Evolutionary conservation across 2,888 invertebrate genomes (phyloP).

Genomic region (Eulithis prunata): DNA sequence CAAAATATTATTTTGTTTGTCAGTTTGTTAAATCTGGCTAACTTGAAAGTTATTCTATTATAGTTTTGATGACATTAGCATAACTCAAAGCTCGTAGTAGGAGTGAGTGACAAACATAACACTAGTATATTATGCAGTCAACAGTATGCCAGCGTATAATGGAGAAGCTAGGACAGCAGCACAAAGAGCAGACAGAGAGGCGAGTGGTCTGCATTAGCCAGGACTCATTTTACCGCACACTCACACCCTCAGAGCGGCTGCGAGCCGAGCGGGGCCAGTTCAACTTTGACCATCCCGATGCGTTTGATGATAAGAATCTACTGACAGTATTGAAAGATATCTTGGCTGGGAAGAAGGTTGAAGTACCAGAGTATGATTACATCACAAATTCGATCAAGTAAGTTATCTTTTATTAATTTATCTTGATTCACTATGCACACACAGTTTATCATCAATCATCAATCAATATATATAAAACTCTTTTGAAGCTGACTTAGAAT

Average conservation of each 20-base stretch:
- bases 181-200: conserved; percentile 93
- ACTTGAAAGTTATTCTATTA: too few relatives aligned
- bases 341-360: conserved; percentile 92
- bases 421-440: too few relatives aligned
- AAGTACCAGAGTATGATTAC: conserved; percentile 97
- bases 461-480: too few relatives aligned
- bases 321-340: conserved; percentile 92
- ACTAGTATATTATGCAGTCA: conserved; percentile 84
- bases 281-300: conserved; percentile 99
- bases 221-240: conserved; percentile 97
- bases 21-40: too few relatives aligned
- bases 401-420: background rate
- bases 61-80: too few relatives aligned
- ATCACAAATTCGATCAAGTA: conserved; percentile 93
- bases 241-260: conserved; percentile 90
- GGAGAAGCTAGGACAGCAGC: conserved; percentile 97
- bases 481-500: too few relatives aligned
- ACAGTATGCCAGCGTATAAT: conserved; percentile 99
- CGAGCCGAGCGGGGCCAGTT: conserved; percentile 95
- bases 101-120: too few relatives aligned
- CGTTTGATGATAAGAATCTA: conserved; percentile 96
- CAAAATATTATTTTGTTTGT: too few relatives aligned
- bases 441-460: too few relatives aligned
- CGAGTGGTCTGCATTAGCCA: conserved; percentile 98
- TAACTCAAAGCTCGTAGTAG: too few relatives aligned